These are phyloP conservation scores for Elymnias hypermnestra DNA, from an alignment of 1,140 invertebrate species.

Conservation along the genomic window DNA sequence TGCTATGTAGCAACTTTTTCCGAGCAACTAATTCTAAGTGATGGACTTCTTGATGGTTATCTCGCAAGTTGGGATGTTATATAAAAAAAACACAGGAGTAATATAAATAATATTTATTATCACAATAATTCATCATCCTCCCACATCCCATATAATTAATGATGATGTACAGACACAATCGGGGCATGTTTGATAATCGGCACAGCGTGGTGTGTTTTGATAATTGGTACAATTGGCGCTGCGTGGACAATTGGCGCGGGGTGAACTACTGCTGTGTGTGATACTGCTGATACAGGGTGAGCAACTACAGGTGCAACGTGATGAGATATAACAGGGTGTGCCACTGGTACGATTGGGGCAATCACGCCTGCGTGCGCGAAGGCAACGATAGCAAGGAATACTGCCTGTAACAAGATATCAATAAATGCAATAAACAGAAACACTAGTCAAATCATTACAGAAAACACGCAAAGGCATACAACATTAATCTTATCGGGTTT, in stretches of 20 bases:
- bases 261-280: slow-evolving; percentile 36
- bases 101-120: slow-evolving; percentile 21
- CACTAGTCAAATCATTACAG: no score
- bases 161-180: slow-evolving; percentile 46
- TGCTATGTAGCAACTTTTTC: no score
- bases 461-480: no score
- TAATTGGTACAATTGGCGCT: slow-evolving; percentile 40
- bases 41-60: no score
- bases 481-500: no score
- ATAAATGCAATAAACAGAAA: no score
- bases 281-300: slow-evolving; percentile 38
- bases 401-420: slow-evolving; percentile 35
- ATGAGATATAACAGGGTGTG: slow-evolving; percentile 44
- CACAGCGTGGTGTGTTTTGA: slow-evolving; percentile 31
- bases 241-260: slow-evolving; percentile 43
- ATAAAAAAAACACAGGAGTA: slow-evolving; percentile 7
- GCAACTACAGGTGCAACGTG: slow-evolving; percentile 29
- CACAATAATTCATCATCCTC: slow-evolving; percentile 9
- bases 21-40: no score
- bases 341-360: slow-evolving; percentile 49
- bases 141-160: slow-evolving; percentile 4
- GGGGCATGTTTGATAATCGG: slow-evolving; percentile 35
- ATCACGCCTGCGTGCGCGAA: slow-evolving; percentile 47
- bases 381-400: slow-evolving; percentile 47
- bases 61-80: neutral